Evolutionary conservation across 2,888 invertebrate genomes (phyloP).

Genomic region (Anthrax anthrax): DNA sequence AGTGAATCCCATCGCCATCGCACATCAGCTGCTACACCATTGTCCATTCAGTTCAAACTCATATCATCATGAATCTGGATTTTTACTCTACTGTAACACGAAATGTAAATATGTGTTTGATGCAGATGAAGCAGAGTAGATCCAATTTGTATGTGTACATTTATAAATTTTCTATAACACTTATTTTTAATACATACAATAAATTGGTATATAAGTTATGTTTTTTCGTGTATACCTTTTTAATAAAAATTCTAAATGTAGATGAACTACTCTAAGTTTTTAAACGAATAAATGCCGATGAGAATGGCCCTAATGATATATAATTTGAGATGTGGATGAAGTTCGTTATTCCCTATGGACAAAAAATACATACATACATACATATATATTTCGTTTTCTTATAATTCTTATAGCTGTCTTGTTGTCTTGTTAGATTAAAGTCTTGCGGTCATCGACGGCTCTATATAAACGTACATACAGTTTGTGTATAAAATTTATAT

Average conservation of each 20-base stretch:
- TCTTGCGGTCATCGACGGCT: neutral
- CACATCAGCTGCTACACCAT: neutral
- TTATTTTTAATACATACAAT: too few species aligned
- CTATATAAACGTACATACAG: neutral
- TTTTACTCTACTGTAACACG: too few species aligned
- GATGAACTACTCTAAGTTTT: neutral
- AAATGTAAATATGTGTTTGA: too few species aligned
- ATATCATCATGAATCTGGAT: neutral
- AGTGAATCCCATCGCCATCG: neutral
- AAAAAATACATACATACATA: neutral
- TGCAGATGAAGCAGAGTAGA: neutral
- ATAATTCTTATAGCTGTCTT: too few species aligned
- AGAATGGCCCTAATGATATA: slow-evolving; percentile 5
- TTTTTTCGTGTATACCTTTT: too few species aligned
- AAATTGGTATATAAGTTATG: too few species aligned
- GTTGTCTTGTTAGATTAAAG: neutral
- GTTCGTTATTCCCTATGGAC: slow-evolving; percentile 6
- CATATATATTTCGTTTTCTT: neutral
- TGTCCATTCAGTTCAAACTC: neutral
- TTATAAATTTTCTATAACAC: too few species aligned
- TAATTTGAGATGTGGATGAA: slow-evolving; percentile 3
- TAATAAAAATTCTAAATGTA: too few species aligned
- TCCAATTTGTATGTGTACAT: too few species aligned
- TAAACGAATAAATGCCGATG: slow-evolving; percentile 1
- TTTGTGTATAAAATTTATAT: too few species aligned